Evolutionary conservation across 2,797 vertebrate species (phyloP), one percentile per base, ranked within the genome.

Genomic region (Lepilemur septentrionalis): DNA sequence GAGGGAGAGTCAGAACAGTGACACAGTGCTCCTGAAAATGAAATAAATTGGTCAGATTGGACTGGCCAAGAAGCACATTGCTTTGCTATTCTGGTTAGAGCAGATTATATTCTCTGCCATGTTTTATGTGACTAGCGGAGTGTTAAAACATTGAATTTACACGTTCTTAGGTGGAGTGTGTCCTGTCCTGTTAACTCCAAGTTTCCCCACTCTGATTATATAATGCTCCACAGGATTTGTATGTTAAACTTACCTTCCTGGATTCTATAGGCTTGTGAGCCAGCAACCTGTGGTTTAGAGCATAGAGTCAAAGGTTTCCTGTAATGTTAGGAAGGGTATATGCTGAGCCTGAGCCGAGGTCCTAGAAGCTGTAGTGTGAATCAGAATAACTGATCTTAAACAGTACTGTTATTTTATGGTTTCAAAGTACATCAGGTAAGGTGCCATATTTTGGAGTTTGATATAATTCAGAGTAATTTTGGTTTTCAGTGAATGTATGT

Each of bases 381-480:
- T 75, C 35, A 76, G 15, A 69, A n/a, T 52, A 73, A 46, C 79
- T 59, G 28, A 55, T 67, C 35, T 94, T 76, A 52, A 35, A 65
- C 13, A 46, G 13, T 84, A 55, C 20, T 95, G 50, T n/a, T 94
- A 50, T 78, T 76, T 78, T 52, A 30, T 55, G 32, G 32, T 95
- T 92, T 94, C 67, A 76, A 63, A 81, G 69, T 61, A 76, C 46
- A 41, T 67, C 50, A 18, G 15, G 46, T 82, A 93, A 46, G 67
- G 14, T 69, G 30, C 76, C 43, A 52, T 80, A 75, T 87, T 32
- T 75, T 91, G 18, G 46, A 48, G 20, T 89, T 92, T 35, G 48
- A 25, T 76, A 82, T 30, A 86, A 70, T 59, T 86, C 59, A 70
- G 43, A 80, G n/a, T 85, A 85, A 91, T 72, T 90, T 57, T 93